Evolutionary conservation across 2,797 vertebrate species (phyloP).

Genomic region (Ceryle rudis): DNA sequence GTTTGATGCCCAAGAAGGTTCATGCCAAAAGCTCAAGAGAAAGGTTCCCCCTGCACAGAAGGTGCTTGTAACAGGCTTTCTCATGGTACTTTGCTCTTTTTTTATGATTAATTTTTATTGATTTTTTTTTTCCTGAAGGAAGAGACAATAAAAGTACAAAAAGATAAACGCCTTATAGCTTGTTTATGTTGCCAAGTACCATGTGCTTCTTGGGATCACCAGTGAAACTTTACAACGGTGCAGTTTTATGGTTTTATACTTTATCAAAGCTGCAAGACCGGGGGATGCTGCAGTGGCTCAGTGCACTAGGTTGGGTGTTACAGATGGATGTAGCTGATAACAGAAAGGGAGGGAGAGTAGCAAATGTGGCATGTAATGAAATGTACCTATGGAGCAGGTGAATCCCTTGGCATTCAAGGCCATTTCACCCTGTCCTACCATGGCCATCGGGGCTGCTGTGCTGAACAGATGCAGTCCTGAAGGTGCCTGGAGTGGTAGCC

Average conservation of each 20-base stretch:
- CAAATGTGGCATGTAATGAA: not conserved
- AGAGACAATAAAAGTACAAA: not conserved
- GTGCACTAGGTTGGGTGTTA: not conserved
- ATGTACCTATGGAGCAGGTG: not conserved
- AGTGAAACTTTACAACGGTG: constrained; percentile 27
- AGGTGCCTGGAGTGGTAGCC: fast-evolving
- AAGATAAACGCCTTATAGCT: constrained; percentile 21
- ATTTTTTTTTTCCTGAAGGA: constrained; percentile 31
- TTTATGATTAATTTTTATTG: constrained; percentile 55
- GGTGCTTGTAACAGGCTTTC: constrained; percentile 10
- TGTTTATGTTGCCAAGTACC: constrained; percentile 11
- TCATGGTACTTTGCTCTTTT: not conserved
- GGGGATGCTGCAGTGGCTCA: not conserved
- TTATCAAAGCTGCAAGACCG: constrained; percentile 7
- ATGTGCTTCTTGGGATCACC: not conserved
- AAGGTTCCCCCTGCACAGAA: not conserved
- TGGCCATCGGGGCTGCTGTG: fast-evolving
- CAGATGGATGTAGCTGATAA: not conserved
- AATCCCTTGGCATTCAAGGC: not conserved
- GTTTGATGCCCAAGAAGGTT: not conserved
- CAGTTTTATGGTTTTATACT: constrained; percentile 11
- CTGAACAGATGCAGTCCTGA: not conserved
- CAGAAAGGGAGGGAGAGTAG: not conserved
- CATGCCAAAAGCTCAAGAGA: not conserved
- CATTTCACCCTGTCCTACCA: not conserved